Evolutionary conservation across 2,113 vertebrate species (phyloP).

Genomic region (Lepus americanus): DNA sequence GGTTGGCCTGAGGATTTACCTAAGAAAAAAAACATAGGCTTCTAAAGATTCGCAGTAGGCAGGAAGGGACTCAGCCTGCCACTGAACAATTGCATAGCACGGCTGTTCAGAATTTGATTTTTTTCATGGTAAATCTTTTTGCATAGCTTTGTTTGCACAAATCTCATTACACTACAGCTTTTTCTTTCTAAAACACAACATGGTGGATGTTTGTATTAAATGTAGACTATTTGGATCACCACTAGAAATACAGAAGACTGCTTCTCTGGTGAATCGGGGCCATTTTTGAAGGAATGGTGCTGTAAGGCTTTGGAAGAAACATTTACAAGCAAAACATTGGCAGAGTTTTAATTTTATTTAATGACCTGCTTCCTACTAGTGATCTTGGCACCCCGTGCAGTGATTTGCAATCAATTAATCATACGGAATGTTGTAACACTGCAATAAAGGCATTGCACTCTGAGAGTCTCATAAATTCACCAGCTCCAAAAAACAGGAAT

Average conservation of each 20-base stretch:
- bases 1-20: conserved; percentile 55
- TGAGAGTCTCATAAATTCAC: conserved; percentile 58
- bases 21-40: conserved; percentile 42
- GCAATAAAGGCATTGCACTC: conserved; percentile 17
- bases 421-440: conserved; percentile 47
- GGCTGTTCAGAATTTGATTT: conserved; percentile 48
- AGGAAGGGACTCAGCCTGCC: not conserved
- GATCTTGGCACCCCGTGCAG: conserved; percentile 68
- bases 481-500: conserved; percentile 54
- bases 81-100: conserved; percentile 50
- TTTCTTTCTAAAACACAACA: conserved; percentile 39
- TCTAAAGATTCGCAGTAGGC: not conserved
- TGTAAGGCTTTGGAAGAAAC: conserved; percentile 67
- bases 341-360: conserved; percentile 80
- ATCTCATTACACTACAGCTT: conserved; percentile 1
- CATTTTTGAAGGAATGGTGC: conserved; percentile 10
- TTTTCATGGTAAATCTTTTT: conserved; percentile 32
- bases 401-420: conserved; percentile 81
- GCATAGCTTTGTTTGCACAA: conserved; percentile 47
- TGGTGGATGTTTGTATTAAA: conserved; percentile 51
- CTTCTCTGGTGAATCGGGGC: conserved; percentile 32
- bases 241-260: not conserved
- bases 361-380: conserved; percentile 80
- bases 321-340: conserved; percentile 77
- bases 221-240: conserved; percentile 19